Percentiles rank a stretch among this genome's conserved stretches.
phyloP scores from a whole-genome alignment of 2,113 vertebrate genomes.

The Poecile atricapillus region DNA sequence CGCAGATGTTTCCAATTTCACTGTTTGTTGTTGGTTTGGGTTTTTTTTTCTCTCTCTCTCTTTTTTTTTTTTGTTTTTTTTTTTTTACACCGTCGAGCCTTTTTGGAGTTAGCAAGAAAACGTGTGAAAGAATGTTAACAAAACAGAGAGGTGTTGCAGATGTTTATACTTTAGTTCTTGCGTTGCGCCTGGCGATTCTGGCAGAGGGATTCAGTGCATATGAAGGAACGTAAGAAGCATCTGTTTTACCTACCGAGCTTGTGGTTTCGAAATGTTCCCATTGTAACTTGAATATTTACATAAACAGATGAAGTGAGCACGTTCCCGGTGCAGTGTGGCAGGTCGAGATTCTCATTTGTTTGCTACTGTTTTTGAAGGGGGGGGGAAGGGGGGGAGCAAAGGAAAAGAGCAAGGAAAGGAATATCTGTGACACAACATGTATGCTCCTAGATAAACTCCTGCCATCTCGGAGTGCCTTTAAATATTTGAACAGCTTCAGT shows the following conservation, averaged over 20 bases:
- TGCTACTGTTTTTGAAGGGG: background rate
- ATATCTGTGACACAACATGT: conserved; percentile 61
- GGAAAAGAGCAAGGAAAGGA: conserved; percentile 36
- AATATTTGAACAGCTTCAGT: conserved; percentile 65
- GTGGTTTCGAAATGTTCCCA: conserved; percentile 27
- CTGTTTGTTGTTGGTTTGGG: background rate
- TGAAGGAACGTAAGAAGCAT: conserved; percentile 57
- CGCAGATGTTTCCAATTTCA: conserved; percentile 47
- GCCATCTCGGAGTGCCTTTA: conserved; percentile 62
- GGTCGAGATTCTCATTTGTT: conserved; percentile 15
- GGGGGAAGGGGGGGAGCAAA: background rate
- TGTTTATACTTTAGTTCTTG: conserved; percentile 65
- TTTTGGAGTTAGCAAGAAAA: conserved; percentile 52
- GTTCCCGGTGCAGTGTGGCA: background rate
- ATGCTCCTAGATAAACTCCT: conserved; percentile 64
- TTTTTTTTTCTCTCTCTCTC: background rate
- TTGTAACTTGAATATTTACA: conserved; percentile 59
- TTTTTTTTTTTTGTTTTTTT: no score
- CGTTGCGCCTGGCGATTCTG: conserved; percentile 29
- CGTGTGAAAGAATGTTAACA: conserved; percentile 63
- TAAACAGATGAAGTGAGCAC: conserved; percentile 17
- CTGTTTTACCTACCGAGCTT: conserved; percentile 36
- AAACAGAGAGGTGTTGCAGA: conserved; percentile 65
- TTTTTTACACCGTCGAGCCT: background rate
- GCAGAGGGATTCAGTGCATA: conserved; percentile 22